Percentiles rank a stretch among this genome's conserved stretches.
Evolutionary conservation across 1,140 invertebrate species (phyloP).

Genomic region (Drosophila bocqueti): DNA sequence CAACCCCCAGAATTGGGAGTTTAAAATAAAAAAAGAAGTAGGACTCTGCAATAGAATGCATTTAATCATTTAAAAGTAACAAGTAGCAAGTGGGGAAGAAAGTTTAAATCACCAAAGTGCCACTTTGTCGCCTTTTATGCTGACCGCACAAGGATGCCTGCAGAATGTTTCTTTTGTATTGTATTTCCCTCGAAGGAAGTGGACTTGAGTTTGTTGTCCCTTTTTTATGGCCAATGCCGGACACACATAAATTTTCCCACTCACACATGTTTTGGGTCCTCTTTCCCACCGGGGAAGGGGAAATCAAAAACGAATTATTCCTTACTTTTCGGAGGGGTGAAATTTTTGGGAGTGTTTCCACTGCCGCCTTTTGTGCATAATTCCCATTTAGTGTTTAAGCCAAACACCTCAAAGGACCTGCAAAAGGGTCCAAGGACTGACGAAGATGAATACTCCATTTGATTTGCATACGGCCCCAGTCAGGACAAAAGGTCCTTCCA

Average conservation of each 20-base stretch:
- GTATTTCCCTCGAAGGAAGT: constrained; percentile 15
- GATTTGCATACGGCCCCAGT: constrained; percentile 65
- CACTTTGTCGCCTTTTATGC: constrained; percentile 83
- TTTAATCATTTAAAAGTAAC: constrained; percentile 74
- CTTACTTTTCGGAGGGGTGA: constrained; percentile 23
- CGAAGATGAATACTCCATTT: constrained; percentile 79
- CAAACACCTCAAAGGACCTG: constrained; percentile 65
- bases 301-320: constrained; percentile 69
- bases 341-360: constrained; percentile 23
- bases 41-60: constrained; percentile 52
- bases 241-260: constrained; percentile 45
- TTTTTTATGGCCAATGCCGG: constrained; percentile 56
- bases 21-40: constrained; percentile 37
- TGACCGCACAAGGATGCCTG: constrained; percentile 53
- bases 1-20: constrained; percentile 57
- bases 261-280: constrained; percentile 59
- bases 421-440: constrained; percentile 55
- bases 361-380: constrained; percentile 58
- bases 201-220: constrained; percentile 42
- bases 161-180: constrained; percentile 57
- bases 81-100: constrained; percentile 58
- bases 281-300: constrained; percentile 50
- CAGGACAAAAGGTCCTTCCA: constrained; percentile 52
- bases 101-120: constrained; percentile 72
- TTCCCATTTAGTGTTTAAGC: constrained; percentile 68